Percentiles rank a stretch among this genome's conserved stretches.
Conservation (phyloP, 2,113 vertebrate species). For the Acrocephalus kingi region DNA sequence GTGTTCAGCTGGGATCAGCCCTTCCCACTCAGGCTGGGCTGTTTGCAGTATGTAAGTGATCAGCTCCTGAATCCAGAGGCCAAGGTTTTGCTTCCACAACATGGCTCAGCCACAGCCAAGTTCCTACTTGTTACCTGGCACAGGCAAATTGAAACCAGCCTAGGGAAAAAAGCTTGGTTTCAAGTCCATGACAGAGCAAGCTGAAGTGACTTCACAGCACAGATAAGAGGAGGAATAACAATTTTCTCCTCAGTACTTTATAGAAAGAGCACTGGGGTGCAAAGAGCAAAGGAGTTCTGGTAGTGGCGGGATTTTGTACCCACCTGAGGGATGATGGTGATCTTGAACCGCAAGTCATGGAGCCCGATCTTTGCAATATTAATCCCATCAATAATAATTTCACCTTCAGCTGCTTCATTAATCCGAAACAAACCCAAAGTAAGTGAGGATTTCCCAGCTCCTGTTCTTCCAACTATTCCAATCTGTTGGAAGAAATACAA, state of each 20-base stretch:
- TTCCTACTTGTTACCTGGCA: background rate
- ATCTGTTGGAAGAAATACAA: conserved; percentile 73
- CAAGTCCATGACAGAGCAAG: background rate
- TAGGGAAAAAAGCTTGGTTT: background rate
- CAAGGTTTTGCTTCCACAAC: background rate
- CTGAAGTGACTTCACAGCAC: background rate
- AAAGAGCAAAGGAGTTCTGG: background rate
- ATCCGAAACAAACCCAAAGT: conserved; percentile 94
- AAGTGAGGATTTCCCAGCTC: conserved; percentile 94
- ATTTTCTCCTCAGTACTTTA: background rate
- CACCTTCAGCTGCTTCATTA: conserved; percentile 86
- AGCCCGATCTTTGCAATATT: conserved; percentile 90
- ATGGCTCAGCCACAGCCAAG: background rate
- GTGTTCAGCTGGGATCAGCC: background rate
- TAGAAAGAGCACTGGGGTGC: background rate
- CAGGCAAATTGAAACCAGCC: background rate
- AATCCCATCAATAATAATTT: conserved; percentile 88
- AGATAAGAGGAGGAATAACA: background rate
- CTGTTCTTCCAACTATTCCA: conserved; percentile 94
- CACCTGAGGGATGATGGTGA: conserved; percentile 98
- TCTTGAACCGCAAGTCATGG: conserved; percentile 88
- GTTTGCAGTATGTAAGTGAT: background rate
- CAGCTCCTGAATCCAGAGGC: background rate
- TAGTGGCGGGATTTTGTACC: background rate
- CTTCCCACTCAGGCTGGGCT: background rate